Percentiles rank a stretch among this genome's conserved stretches.
Evolutionary conservation across 2,888 invertebrate species (phyloP).

Genomic region (Rhamnusium bicolor): DNA sequence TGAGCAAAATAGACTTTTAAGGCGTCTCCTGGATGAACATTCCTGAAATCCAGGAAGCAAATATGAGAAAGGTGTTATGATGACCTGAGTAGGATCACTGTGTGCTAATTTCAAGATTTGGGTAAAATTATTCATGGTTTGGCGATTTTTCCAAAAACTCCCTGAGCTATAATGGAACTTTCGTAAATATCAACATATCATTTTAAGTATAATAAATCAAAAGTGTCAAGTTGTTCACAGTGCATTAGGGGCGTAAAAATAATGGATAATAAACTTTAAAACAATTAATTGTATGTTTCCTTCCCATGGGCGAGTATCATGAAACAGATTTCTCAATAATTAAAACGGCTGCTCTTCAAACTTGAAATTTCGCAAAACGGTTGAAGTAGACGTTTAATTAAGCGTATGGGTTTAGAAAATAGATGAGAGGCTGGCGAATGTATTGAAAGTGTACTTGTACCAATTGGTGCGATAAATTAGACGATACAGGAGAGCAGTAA

Average conservation of each 20-base stretch:
- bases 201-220: not conserved
- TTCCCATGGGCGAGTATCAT: not conserved
- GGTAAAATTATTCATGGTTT: too few species aligned
- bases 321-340: constrained; percentile 6
- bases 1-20: too few species aligned
- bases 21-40: too few species aligned
- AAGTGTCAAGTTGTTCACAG: not conserved
- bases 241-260: not conserved
- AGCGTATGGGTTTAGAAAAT: constrained; percentile 9
- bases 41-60: too few species aligned
- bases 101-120: too few species aligned
- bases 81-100: too few species aligned
- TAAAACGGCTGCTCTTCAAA: not conserved
- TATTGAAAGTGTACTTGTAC: constrained; percentile 2
- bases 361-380: constrained; percentile 9
- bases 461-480: constrained; percentile 3
- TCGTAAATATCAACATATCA: too few species aligned
- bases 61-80: too few species aligned
- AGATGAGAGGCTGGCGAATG: constrained; percentile 5
- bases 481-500: not conserved
- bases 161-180: too few species aligned
- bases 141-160: too few species aligned
- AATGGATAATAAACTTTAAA: constrained; percentile 3
- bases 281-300: not conserved
- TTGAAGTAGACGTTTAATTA: constrained; percentile 17